Percentiles rank a stretch among this genome's conserved stretches.
These are phyloP conservation scores for Tympanoctomys barrerae DNA, from an alignment of 2,797 vertebrate species.

Conservation along the genomic window DNA sequence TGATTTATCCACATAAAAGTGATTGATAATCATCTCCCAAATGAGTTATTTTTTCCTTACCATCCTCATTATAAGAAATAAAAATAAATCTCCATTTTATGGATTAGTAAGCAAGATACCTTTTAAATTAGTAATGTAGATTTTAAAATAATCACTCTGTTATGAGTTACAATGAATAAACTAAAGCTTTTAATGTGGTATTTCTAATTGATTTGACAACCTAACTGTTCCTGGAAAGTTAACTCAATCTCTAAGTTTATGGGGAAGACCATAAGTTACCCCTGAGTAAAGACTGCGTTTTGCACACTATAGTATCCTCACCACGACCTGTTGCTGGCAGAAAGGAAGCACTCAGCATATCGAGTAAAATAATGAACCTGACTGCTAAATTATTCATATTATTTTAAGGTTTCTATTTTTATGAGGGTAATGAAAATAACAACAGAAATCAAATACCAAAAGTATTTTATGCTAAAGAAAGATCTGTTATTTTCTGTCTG, in stretches of 20 bases:
- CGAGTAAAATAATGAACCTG: not conserved
- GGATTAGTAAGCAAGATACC: conserved; percentile 32
- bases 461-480: conserved; percentile 49
- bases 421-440: conserved; percentile 12
- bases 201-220: conserved; percentile 38
- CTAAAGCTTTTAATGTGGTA: conserved; percentile 54
- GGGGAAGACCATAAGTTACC: not conserved
- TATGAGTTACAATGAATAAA: not conserved
- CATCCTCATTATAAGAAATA: conserved; percentile 41
- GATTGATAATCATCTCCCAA: conserved; percentile 37
- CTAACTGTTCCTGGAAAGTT: not conserved
- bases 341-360: not conserved
- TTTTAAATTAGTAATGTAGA: conserved; percentile 55
- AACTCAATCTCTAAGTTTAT: not conserved
- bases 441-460: not conserved
- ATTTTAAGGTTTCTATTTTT: conserved; percentile 41
- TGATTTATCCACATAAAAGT: conserved; percentile 59
- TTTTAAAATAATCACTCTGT: conserved; percentile 32
- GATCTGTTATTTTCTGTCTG: conserved; percentile 27
- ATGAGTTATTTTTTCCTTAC: conserved; percentile 36
- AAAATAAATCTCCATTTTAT: conserved; percentile 64
- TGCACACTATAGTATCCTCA: not conserved
- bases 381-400: conserved; percentile 19
- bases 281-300: not conserved
- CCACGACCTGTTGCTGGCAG: not conserved